phyloP scores from a whole-genome alignment of 2,797 vertebrate genomes.

The Crocidura indochinensis region DNA sequence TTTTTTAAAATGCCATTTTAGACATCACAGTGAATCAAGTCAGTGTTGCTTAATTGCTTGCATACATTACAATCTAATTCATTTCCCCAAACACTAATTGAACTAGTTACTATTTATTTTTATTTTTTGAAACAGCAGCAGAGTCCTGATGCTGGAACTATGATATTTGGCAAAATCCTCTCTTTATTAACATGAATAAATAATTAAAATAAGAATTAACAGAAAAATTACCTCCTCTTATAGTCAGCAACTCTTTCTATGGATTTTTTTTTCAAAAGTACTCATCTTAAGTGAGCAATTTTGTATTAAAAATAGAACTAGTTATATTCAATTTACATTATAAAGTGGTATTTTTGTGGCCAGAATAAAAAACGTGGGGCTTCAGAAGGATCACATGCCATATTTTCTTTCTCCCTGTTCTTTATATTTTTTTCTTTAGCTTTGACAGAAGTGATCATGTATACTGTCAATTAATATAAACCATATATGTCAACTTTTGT shows the following conservation, averaged over 20 bases:
- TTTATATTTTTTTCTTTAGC: background rate
- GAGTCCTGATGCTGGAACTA: constrained; percentile 75
- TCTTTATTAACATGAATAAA: constrained; percentile 74
- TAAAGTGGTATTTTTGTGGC: constrained; percentile 45
- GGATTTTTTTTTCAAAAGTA: constrained; percentile 57
- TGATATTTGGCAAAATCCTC: constrained; percentile 74
- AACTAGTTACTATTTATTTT: constrained; percentile 83
- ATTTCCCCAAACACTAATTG: constrained; percentile 83
- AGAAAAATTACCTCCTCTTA: constrained; percentile 74
- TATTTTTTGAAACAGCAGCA: constrained; percentile 63
- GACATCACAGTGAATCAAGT: constrained; percentile 82
- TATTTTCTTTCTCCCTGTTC: background rate
- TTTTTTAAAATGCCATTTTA: constrained; percentile 86
- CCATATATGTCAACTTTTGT: constrained; percentile 56
- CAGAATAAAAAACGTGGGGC: constrained; percentile 8
- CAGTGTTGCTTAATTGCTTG: constrained; percentile 84
- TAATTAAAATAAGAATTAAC: constrained; percentile 60
- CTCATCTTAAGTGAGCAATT: constrained; percentile 65
- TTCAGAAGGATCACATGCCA: constrained; percentile 13
- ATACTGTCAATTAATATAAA: constrained; percentile 36
- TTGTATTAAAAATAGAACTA: constrained; percentile 60
- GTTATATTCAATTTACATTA: constrained; percentile 62
- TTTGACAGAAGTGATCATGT: constrained; percentile 8
- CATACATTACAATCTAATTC: constrained; percentile 81
- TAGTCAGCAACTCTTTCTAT: constrained; percentile 58